Percentiles rank a stretch among this genome's conserved stretches.
Conservation (phyloP, 2,113 vertebrate genomes). For the Phocoena phocoena region DNA sequence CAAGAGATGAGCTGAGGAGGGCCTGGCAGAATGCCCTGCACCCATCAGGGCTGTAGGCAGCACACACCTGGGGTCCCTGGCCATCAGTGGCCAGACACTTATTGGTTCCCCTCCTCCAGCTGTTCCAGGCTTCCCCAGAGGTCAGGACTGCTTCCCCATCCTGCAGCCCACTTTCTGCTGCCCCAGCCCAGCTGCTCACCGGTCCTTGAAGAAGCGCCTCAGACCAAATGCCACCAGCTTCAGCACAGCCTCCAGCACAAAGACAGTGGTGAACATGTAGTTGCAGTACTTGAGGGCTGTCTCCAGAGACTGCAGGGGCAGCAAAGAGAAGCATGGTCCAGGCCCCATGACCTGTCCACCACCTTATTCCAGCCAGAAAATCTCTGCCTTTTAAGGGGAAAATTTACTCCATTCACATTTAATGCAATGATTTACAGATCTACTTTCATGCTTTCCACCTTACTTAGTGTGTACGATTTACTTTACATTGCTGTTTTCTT, state of each 20-base stretch:
- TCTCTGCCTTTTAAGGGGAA: slow-evolving; percentile 22
- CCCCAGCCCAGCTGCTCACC: slow-evolving; percentile 82
- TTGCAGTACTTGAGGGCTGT: slow-evolving; percentile 98
- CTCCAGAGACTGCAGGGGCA: slow-evolving; percentile 91
- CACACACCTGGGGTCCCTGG: neutral
- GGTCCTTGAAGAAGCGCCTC: slow-evolving; percentile 98
- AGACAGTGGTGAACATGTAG: slow-evolving; percentile 98
- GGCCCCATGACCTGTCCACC: neutral
- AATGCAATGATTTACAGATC: neutral
- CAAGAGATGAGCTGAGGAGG: neutral
- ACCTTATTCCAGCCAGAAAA: neutral
- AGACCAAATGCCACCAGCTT: slow-evolving; percentile 97
- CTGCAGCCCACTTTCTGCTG: neutral
- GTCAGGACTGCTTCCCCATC: neutral
- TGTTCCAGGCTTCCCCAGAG: neutral
- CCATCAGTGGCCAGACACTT: too few species aligned
- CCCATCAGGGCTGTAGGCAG: neutral
- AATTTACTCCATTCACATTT: neutral
- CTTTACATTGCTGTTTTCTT: neutral
- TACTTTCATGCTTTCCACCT: neutral
- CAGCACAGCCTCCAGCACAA: slow-evolving; percentile 95
- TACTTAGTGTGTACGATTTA: neutral
- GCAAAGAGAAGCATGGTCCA: slow-evolving; percentile 47
- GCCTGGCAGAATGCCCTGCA: neutral
- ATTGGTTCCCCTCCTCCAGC: neutral